Evolutionary conservation across 2,113 vertebrate genomes (phyloP), one percentile per base, ranked within the genome.

Genomic region (Columba janthina): DNA sequence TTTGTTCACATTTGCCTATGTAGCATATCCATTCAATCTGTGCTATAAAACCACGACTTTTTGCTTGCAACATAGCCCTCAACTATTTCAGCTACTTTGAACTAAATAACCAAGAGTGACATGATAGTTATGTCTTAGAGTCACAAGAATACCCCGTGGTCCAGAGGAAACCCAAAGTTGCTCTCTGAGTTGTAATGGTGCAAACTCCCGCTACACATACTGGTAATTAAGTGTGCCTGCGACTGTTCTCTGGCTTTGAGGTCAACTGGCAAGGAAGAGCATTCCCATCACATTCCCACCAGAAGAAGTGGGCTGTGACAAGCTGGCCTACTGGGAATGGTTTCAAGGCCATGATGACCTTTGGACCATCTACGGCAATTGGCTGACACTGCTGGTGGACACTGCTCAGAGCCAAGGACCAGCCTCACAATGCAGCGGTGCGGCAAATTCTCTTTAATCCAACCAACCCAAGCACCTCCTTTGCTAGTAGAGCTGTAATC

Each of bases 31-130:
- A 4, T 34, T 17, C 38, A 51, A 22, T 76, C 42, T 29, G 6
- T 48, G 46, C 69, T 88, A 12, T 28, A 60, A 84, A 92, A 62
- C 4, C 29, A 71, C 14, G 21, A 46, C 9, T 32, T 62, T 70
- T 61, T 34, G 34, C 42, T 87, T 93, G 57, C 14, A 3, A 91
- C 38, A 40, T 15, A 58, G 32, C 29, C 65, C 73, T 89, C 61
- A 75, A 46, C 13, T 89, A 31, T 89, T 87, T 71, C 56, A 46
- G 67, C 36, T 28, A 54, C 79, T 84, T 88, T 71, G 79, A 94
- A 74, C 29, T 71, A 26, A 73, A 66, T 54, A 70, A 83, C n/a
- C n/a, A 76, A 56, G 31, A 62, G 5, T 53, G 80, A 53, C 69
- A 67, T 48, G 31, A 15, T 56, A 93, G 92, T 84, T 90, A 64